Evolutionary conservation across 2,113 vertebrate genomes (phyloP).

Genomic region (Sula dactylatra): DNA sequence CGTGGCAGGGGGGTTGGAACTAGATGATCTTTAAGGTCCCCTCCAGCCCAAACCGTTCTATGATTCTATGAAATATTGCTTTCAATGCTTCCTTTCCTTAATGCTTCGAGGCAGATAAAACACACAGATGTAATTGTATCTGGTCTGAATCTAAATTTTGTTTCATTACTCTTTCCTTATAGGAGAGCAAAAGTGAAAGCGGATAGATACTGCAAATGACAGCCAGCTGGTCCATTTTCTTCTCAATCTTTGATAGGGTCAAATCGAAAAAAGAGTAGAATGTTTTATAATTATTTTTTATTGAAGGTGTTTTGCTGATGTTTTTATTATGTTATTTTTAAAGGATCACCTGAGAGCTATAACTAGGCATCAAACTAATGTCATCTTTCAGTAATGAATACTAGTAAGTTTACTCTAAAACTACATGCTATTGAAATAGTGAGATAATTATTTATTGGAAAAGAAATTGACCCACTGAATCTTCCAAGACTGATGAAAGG

Average conservation of each 20-base stretch:
- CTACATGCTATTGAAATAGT: neutral
- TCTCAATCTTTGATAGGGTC: neutral
- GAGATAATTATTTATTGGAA: neutral
- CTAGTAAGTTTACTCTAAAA: neutral
- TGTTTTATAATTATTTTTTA: constrained; percentile 25
- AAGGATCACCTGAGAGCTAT: neutral
- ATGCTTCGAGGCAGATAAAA: neutral
- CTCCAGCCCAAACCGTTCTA: too few species aligned
- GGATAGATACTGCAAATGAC: constrained; percentile 96
- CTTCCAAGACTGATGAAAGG: neutral
- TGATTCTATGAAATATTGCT: neutral
- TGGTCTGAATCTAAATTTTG: neutral
- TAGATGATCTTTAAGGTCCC: too few species aligned
- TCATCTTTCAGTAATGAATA: neutral
- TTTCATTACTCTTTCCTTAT: constrained; percentile 32
- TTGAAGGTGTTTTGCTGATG: constrained; percentile 46
- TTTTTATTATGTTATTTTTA: neutral
- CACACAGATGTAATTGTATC: neutral
- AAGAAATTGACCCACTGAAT: neutral
- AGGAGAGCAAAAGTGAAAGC: constrained; percentile 98
- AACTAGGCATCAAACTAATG: neutral
- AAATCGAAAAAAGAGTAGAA: neutral
- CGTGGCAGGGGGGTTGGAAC: too few species aligned
- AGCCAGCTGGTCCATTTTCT: neutral
- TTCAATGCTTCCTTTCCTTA: neutral